Percentiles rank a stretch among this genome's conserved stretches.
Evolutionary conservation across 92 coral and sea anemone genomes (phyloP).

Genomic region (Actinernus sp.): DNA sequence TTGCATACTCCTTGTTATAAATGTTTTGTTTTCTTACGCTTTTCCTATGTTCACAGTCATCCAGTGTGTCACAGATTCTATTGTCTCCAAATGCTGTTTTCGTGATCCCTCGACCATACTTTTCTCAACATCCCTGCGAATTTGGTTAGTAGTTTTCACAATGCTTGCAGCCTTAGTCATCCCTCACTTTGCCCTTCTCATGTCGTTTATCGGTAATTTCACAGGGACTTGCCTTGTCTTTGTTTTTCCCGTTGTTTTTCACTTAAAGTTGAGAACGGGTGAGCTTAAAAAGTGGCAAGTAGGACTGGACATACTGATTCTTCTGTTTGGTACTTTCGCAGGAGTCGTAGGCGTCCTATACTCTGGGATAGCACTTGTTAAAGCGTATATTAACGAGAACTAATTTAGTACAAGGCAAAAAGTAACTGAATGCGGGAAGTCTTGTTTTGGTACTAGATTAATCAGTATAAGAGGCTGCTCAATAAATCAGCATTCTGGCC

Average conservation of each 20-base stretch:
- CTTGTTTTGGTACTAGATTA: too few relatives aligned
- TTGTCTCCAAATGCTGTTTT: slow-evolving; percentile 22
- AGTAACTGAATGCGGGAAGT: too few relatives aligned
- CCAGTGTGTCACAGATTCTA: slow-evolving; percentile 47
- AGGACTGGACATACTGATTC: slow-evolving; percentile 23
- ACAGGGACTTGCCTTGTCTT: slow-evolving; percentile 59
- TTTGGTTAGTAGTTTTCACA: slow-evolving; percentile 39
- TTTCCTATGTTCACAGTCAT: slow-evolving; percentile 71
- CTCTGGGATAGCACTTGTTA: slow-evolving; percentile 41
- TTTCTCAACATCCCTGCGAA: slow-evolving; percentile 23
- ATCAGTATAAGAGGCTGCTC: too few relatives aligned
- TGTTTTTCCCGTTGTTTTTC: slow-evolving; percentile 56
- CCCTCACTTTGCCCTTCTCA: slow-evolving; percentile 70
- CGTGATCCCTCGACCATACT: slow-evolving; percentile 5
- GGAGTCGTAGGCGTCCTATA: slow-evolving; percentile 41
- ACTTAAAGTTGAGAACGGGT: slow-evolving; percentile 22
- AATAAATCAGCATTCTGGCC: too few relatives aligned
- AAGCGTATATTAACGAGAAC: too few relatives aligned
- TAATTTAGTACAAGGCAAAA: too few relatives aligned
- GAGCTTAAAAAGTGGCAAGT: slow-evolving; percentile 29
- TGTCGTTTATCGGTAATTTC: slow-evolving; percentile 35
- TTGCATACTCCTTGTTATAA: slow-evolving; percentile 52
- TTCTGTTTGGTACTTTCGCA: slow-evolving; percentile 26
- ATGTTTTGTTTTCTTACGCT: slow-evolving; percentile 68
- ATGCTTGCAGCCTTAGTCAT: slow-evolving; percentile 49